A percentile compares a stretch with the other conserved stretches of the same genome.
Evolutionary conservation across 1,140 invertebrate species (phyloP).

Genomic region (Ceratosolen fusciceps): DNA sequence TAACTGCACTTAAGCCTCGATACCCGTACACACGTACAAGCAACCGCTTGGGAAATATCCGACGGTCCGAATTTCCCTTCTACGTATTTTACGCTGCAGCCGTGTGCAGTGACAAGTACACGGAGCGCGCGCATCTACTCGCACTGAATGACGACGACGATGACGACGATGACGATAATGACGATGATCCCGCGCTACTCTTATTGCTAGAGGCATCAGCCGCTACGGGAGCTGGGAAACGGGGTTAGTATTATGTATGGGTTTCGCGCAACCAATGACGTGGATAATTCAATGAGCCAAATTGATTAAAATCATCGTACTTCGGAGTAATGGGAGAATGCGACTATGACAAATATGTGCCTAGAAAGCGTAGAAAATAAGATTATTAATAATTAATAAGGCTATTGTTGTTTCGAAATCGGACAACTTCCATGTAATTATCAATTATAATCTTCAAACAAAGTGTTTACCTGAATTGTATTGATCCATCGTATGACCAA

Average conservation of each 20-base stretch:
- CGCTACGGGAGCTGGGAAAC: too few species aligned
- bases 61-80: not conserved
- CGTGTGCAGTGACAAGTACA: not conserved
- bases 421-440: too few species aligned
- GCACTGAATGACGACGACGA: too few species aligned
- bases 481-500: too few species aligned
- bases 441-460: too few species aligned
- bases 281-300: constrained; percentile 39
- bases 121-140: not conserved
- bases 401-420: too few species aligned
- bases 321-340: constrained; percentile 1
- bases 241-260: constrained; percentile 26
- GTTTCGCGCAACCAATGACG: not conserved
- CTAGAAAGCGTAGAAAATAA: not conserved
- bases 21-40: not conserved
- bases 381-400: not conserved
- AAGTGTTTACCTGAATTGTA: too few species aligned
- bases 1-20: not conserved
- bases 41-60: not conserved
- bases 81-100: not conserved
- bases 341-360: not conserved
- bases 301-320: constrained; percentile 29
- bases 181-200: not conserved
- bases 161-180: too few species aligned
- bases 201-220: not conserved